These are phyloP conservation scores for Lipophrys pholis DNA, from an alignment of 2,113 vertebrate species.

Conservation along the genomic window DNA sequence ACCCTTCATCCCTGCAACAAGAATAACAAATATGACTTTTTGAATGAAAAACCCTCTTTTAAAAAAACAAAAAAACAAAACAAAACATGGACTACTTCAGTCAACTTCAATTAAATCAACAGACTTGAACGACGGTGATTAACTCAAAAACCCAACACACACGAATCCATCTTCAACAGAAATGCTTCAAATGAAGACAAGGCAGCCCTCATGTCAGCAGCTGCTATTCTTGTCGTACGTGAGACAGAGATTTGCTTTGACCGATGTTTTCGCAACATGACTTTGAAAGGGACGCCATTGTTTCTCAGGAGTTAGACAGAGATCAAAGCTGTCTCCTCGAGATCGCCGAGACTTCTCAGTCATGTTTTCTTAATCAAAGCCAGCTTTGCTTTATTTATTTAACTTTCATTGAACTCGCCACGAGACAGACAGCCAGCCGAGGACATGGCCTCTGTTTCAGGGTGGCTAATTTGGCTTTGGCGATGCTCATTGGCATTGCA, in stretches of 20 bases:
- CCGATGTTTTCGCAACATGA: conserved; percentile 36
- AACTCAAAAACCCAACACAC: neutral
- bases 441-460: conserved; percentile 56
- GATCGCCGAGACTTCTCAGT: conserved; percentile 53
- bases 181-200: neutral
- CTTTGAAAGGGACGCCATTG: conserved; percentile 20
- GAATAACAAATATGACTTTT: neutral
- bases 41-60: neutral
- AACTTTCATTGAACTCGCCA: conserved; percentile 23
- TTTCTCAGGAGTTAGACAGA: conserved; percentile 47
- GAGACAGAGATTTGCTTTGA: conserved; percentile 2
- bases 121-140: neutral
- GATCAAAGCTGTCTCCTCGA: conserved; percentile 67
- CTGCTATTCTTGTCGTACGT: neutral
- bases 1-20: neutral
- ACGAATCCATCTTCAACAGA: neutral
- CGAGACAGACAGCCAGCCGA: conserved; percentile 42
- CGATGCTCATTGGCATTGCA: conserved; percentile 78
- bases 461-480: conserved; percentile 68
- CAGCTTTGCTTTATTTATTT: conserved; percentile 20
- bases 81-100: neutral
- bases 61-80: neutral
- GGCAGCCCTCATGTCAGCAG: neutral
- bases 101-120: neutral
- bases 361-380: conserved; percentile 75